Evolutionary conservation across 2,113 vertebrate genomes (phyloP).

Genomic region (Proteles cristata): DNA sequence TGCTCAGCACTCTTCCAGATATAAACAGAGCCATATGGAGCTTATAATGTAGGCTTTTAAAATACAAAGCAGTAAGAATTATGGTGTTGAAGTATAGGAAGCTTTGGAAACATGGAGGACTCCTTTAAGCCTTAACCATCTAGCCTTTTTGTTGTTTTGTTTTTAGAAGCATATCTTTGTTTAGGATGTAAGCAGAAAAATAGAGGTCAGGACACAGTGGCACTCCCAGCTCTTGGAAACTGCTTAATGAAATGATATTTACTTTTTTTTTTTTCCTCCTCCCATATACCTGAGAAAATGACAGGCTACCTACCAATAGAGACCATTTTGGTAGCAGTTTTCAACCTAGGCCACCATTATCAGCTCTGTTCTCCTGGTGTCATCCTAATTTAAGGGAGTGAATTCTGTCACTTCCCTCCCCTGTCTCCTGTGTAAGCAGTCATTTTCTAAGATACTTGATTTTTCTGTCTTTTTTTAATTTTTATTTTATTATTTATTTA

Average conservation of each 20-base stretch:
- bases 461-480: background rate
- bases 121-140: background rate
- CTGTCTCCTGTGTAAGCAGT: background rate
- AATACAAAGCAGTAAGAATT: conserved; percentile 39
- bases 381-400: background rate
- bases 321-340: background rate
- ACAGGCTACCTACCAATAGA: background rate
- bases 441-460: conserved; percentile 10
- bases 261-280: background rate
- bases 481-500: too few species aligned
- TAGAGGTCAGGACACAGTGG: background rate
- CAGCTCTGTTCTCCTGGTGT: background rate
- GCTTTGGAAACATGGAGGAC: conserved; percentile 20
- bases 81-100: conserved; percentile 46
- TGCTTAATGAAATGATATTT: background rate
- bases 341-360: background rate
- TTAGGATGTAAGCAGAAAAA: conserved; percentile 40
- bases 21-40: conserved; percentile 66
- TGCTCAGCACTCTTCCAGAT: conserved; percentile 59
- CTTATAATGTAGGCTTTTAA: conserved; percentile 57
- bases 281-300: background rate
- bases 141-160: background rate
- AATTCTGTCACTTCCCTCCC: background rate
- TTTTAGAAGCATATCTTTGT: background rate
- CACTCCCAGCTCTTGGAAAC: background rate